Evolutionary conservation across 2,888 invertebrate genomes (phyloP), one percentile per base, ranked within the genome.

Genomic region (Nebria brevicollis): DNA sequence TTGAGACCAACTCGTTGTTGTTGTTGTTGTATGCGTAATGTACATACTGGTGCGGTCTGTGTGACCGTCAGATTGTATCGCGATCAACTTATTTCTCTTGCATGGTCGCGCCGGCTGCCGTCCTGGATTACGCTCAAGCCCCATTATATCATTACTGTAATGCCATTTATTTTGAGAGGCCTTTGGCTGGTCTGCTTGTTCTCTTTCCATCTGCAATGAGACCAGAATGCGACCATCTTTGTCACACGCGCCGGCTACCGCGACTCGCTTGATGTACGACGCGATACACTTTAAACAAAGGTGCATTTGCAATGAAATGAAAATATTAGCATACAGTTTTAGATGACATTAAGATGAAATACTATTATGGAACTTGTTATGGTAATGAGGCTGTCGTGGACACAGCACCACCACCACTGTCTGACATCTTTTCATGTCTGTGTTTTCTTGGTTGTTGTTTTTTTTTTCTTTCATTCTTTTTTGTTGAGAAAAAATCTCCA

Each of bases 281-380:
- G 83, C 77, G 84, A 84, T 84, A 83, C 82, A 87, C 85, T 86
- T 87, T 82, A 86, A 87, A 88, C 87, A 88, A 88, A 88, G 88
- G 86, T 86, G 86, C 87, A 87, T 88, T 88, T 85, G 87, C 88
- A 87, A 86, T 85, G 87, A 87, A 87, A 87, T 85, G 87, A 86
- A 87, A 88, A 86, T 88, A 89, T 88, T 88, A 88, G 88, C 89
- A 88, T 89, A 88, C 86, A 86, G 87, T 88, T 88, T 88, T 88
- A 89, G 89, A 89, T 89, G 88, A 88, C 88, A 88, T 87, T 87
- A 86, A 87, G 87, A 89, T 89, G 89, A 89, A 89, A 89, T 89
- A 89, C 85, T 86, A 86, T 86, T 86, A 87, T 87, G 86, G 86
- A 88, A 89, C 89, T 88, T 87, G 89, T 89, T 89, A 89, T 89